Percentiles rank a stretch among this genome's conserved stretches.
These are phyloP conservation scores for Corythaixoides concolor DNA, from an alignment of 2,113 vertebrate species.

Conservation along the genomic window DNA sequence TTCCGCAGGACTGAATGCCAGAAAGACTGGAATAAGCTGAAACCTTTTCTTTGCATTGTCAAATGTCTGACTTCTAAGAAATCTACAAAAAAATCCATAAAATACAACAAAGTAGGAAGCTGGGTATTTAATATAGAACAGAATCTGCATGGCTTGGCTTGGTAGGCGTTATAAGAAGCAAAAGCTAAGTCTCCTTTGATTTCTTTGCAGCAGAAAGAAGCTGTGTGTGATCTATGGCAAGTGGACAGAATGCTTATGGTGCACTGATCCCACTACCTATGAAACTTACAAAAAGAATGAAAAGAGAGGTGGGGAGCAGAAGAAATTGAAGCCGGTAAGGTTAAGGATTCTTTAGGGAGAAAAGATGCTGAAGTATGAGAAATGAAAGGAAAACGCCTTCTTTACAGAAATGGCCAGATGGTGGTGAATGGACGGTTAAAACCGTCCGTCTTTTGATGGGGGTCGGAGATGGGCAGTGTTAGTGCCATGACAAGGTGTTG, in stretches of 20 bases:
- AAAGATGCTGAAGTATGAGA: background rate
- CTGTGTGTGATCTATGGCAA: constrained; percentile 94
- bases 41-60: background rate
- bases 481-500: background rate
- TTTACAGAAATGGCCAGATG: background rate
- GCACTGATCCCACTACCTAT: constrained; percentile 81
- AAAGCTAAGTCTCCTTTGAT: background rate
- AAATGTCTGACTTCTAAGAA: background rate
- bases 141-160: background rate
- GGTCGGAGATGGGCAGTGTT: background rate
- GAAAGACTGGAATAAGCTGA: background rate
- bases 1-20: background rate
- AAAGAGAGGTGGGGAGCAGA: constrained; percentile 79
- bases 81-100: background rate
- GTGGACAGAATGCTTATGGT: constrained; percentile 97
- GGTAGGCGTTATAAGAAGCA: background rate
- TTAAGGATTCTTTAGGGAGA: background rate
- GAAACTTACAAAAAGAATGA: constrained; percentile 87
- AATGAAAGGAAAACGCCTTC: background rate
- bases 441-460: background rate
- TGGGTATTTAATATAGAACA: no score
- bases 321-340: constrained; percentile 81
- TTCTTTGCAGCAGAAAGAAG: constrained; percentile 87
- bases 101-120: background rate
- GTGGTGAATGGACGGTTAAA: background rate